Base-by-base conservation (phyloP, 2,113 vertebrate species). In the Oceanodroma tethys region DNA sequence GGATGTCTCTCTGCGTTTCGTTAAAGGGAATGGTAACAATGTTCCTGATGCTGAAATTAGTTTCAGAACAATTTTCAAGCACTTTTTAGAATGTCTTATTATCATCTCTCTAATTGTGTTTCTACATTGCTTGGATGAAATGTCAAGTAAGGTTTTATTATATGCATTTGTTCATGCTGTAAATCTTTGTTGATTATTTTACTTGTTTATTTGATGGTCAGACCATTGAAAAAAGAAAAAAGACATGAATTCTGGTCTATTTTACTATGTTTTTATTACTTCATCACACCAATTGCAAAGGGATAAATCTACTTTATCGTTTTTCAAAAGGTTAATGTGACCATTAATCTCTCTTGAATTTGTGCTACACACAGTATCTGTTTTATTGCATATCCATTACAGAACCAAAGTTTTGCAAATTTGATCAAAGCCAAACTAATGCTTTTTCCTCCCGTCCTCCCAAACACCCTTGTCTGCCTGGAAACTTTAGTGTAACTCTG, bases 101-200 rank as follows among this genome's bases (percentile, higher is more conserved):
- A 82, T 82, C 47, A 87, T 65, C 48, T 85, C 14, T 85, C 19
- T 96, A 91, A 95, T 83, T 96, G n/a, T 62, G 26, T n/a, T 85
- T 93, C 50, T 90, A 15, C 38, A n/a, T 63, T 92, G 15, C 30
- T 95, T 86, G 36, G 29, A 92, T 79, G 26, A 91, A 95, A 95
- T 84, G 67, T 91, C 93, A 97, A 80, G 63, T 80, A 78, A 47
- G 56, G n/a, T 81, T 93, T 96, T 88, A 66, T 74, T 93, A 40
- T 26, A 74, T 25, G 17, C 22, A n/a, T 2, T 25, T 93, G 16
- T 93, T 96, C 48, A 45, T 62, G n/a, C 22, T 75, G 27, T 96
- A 94, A 95, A 93, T 94, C 25, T 94, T 81, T 82, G n/a, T 76
- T 92, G 72, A 72, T 96, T 89, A 74, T 76, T 96, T 97, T 95